Evolutionary conservation across 2,797 vertebrate species (phyloP).

Genomic region (Sarcophilus harrisii): DNA sequence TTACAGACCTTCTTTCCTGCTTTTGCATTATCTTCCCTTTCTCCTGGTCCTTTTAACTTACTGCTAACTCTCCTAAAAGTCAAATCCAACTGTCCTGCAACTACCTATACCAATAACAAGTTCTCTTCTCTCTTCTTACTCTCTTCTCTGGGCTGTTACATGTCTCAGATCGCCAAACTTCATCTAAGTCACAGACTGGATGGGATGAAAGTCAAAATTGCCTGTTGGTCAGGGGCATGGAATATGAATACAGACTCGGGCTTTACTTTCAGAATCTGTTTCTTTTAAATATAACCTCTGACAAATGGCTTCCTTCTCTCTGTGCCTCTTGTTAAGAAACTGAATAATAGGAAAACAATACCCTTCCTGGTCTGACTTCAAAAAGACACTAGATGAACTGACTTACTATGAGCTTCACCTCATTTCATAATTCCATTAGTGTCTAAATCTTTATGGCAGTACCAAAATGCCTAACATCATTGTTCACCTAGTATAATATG

Average conservation of each 20-base stretch:
- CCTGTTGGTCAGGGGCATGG: background rate
- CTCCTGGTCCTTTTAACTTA: background rate
- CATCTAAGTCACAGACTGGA: background rate
- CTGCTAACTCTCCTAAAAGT: background rate
- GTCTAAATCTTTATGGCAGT: background rate
- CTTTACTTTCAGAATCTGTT: background rate
- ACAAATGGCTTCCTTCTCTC: background rate
- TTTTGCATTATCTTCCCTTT: background rate
- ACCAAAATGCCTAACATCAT: background rate
- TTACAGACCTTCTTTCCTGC: too few relatives aligned
- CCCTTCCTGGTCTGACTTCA: background rate
- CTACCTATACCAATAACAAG: background rate
- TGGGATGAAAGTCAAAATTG: background rate
- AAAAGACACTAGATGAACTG: background rate
- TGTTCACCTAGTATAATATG: background rate
- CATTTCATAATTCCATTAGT: background rate
- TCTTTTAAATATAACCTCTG: background rate
- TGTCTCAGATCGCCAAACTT: background rate
- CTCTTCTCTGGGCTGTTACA: background rate
- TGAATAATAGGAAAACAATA: background rate
- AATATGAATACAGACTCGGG: background rate
- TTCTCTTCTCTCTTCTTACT: background rate
- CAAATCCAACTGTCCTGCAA: background rate
- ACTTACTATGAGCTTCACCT: background rate
- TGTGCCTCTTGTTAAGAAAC: background rate